A percentile compares a stretch with the other conserved stretches of the same genome.
Conservation (phyloP, 2,113 vertebrate genomes). For the Cathartes aura region DNA sequence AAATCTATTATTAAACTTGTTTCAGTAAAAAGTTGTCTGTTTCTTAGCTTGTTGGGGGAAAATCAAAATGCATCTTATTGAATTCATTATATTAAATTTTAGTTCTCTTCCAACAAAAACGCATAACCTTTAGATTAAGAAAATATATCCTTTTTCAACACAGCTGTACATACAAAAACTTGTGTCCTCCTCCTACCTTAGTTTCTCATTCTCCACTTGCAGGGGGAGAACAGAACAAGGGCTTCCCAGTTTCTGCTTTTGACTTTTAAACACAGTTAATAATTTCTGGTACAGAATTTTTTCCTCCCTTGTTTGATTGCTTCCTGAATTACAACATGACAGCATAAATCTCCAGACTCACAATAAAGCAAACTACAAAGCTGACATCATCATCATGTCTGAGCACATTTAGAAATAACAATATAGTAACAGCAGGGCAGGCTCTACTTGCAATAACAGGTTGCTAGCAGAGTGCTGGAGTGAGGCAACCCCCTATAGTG, state of each 20-base stretch:
- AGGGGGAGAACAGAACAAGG: background rate
- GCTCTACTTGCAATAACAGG: background rate
- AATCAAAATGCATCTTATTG: background rate
- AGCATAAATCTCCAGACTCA: background rate
- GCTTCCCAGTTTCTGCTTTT: background rate
- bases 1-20: background rate
- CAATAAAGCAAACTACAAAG: background rate
- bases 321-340: background rate
- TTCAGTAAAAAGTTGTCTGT: background rate
- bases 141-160: background rate
- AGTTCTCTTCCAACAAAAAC: background rate
- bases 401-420: background rate
- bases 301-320: background rate
- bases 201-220: background rate
- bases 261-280: background rate
- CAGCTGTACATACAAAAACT: background rate
- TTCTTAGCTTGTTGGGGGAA: background rate
- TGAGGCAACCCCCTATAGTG: background rate
- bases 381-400: background rate
- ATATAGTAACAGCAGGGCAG: background rate
- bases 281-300: background rate
- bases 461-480: background rate
- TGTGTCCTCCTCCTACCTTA: background rate
- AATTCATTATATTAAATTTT: background rate
- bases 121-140: background rate